Base-by-base conservation (phyloP, 2,797 vertebrate species). In the Aeoliscus strigatus region DNA sequence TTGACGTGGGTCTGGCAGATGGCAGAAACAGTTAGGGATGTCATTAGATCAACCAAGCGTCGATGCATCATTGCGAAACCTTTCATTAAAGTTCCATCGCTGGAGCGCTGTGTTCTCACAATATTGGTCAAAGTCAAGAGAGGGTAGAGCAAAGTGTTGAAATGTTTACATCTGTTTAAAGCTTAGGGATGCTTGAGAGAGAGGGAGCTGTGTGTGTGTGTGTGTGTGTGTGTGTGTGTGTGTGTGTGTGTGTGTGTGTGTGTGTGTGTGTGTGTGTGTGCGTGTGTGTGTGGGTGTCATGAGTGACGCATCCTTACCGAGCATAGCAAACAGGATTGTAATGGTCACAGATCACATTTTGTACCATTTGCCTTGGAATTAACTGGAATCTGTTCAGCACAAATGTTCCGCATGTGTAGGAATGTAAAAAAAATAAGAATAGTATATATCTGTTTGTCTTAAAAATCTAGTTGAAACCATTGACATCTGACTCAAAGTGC, bases 1-100 rank as follows among this genome's bases (percentile, higher is more conserved):
- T 82, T 82, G 83, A 85, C 86, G 87, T 70, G 79, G 83, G 77
- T 83, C 83, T 85, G 84, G 87, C 88, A 90, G 89, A 90, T 89
- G 89, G 89, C 83, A 82, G 69, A 53, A 89, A 88, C 87, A 88
- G 88, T 90, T 87, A 88, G 88, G 79, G 85, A 88, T 86, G 86
- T 90, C 89, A 88, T 90, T 90, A 89, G 87, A 87, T 74, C 86
- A 86, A 80, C 84, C 84, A 80, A 88, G 85, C 86, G 65, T 82
- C 76, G 60, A 84, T 54, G 81, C 79, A 74, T 79, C 77, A 52
- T 84, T 80, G 79, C 85, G 79, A 82, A 88, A 82, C 72, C 86
- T 88, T 88, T 89, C 86, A 88, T 89, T 89, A 89, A 88, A 82
- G 85, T 75, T 86, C 81, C 75, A 79, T 80, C 67, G 79, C 77